Conservation (phyloP, 2,797 vertebrate genomes). For the Cossypha niveicapilla region DNA sequence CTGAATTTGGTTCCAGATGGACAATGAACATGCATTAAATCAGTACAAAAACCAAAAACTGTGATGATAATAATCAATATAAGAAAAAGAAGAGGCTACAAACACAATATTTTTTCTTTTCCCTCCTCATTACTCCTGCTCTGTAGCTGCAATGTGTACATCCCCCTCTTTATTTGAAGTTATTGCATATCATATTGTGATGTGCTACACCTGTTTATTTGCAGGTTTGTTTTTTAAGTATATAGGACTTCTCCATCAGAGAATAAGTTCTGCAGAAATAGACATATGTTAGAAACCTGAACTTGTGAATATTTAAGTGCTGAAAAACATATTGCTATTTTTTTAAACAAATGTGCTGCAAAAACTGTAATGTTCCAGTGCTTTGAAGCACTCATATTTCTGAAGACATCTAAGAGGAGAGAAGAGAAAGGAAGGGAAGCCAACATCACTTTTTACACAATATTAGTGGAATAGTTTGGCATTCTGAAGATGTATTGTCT, state of each 20-base stretch:
- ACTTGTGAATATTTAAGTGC: background rate
- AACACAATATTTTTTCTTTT: background rate
- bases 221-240: background rate
- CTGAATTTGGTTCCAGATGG: background rate
- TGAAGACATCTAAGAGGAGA: background rate
- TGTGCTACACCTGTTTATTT: background rate
- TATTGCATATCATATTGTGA: background rate
- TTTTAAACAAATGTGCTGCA: background rate
- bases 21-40: background rate
- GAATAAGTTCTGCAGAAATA: background rate
- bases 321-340: background rate
- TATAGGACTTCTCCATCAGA: background rate
- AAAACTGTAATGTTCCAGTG: background rate
- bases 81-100: background rate
- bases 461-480: background rate
- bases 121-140: background rate
- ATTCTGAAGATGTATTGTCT: background rate
- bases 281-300: background rate
- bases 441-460: background rate
- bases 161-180: background rate
- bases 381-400: background rate
- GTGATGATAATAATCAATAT: background rate
- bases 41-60: background rate
- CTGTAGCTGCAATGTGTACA: background rate
- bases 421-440: background rate